Percentiles rank a stretch among this genome's conserved stretches.
phyloP scores from a whole-genome alignment of 1,140 invertebrate genomes.

The Maniola jurtina region DNA sequence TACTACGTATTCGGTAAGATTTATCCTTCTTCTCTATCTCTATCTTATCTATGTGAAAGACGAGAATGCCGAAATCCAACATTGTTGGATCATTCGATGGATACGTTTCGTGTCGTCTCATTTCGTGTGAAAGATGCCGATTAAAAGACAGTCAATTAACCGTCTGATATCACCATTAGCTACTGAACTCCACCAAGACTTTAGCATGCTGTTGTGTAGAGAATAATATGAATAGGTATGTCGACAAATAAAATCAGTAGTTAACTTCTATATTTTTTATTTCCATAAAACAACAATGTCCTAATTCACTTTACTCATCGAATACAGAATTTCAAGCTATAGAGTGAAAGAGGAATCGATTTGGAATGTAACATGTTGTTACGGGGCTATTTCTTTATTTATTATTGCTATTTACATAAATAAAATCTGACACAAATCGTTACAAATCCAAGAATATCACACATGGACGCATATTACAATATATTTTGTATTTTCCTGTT shows the following conservation, averaged over 20 bases:
- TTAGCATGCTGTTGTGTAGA: no score
- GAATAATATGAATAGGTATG: no score
- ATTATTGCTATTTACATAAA: slow-evolving; percentile 59
- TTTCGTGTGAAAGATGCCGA: no score
- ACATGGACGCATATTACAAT: slow-evolving; percentile 16
- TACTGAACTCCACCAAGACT: no score
- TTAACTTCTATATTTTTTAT: slow-evolving; percentile 68
- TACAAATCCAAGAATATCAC: slow-evolving; percentile 43
- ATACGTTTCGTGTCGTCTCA: no score
- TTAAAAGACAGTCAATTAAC: no score
- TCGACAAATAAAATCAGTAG: not conserved
- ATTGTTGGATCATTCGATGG: no score
- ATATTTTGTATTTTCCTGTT: slow-evolving; percentile 23
- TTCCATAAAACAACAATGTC: slow-evolving; percentile 73
- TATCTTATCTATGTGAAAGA: no score
- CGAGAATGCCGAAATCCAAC: no score
- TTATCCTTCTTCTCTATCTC: no score
- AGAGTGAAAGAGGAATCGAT: slow-evolving; percentile 49
- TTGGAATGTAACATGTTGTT: slow-evolving; percentile 70
- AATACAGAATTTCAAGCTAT: slow-evolving; percentile 42
- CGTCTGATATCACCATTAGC: no score
- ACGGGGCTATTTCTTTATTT: slow-evolving; percentile 36
- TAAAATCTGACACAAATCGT: slow-evolving; percentile 37
- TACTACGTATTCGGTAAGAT: no score
- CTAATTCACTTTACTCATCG: slow-evolving; percentile 60